Evolutionary conservation across 2,888 invertebrate genomes (phyloP).

Genomic region (Petrolisthes manimaculis): DNA sequence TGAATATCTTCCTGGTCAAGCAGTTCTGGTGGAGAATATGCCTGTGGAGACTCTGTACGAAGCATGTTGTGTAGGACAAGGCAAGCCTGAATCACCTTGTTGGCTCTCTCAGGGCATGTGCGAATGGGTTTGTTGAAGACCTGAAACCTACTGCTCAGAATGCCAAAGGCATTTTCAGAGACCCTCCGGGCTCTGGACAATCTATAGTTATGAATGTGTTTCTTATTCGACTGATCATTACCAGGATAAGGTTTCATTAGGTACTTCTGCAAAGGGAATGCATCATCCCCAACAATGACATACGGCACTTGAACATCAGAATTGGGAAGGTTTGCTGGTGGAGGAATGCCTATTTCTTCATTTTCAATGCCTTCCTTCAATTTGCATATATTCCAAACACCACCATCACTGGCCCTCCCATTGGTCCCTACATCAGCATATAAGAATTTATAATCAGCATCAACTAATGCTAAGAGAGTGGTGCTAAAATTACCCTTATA

Average conservation of each 20-base stretch:
- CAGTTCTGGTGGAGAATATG: slow-evolving; percentile 13
- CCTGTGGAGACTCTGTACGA: background rate
- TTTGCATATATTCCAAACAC: slow-evolving; percentile 24
- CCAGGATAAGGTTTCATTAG: slow-evolving; percentile 30
- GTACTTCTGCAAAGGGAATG: slow-evolving; percentile 11
- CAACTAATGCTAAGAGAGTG: slow-evolving; percentile 6
- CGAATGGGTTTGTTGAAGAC: slow-evolving; percentile 20
- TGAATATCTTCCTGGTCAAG: background rate
- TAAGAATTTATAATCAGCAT: slow-evolving; percentile 26
- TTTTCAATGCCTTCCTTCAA: background rate
- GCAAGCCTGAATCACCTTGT: slow-evolving; percentile 17
- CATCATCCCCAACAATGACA: slow-evolving; percentile 25
- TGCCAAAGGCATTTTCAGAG: slow-evolving; percentile 38
- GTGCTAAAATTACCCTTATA: slow-evolving; percentile 23
- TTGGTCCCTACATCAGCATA: slow-evolving; percentile 16
- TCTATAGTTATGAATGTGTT: slow-evolving; percentile 11
- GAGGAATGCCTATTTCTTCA: slow-evolving; percentile 17
- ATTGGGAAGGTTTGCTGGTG: background rate
- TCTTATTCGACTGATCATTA: background rate
- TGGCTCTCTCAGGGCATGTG: slow-evolving; percentile 10
- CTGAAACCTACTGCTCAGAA: slow-evolving; percentile 17
- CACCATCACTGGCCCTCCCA: slow-evolving; percentile 25
- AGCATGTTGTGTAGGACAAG: slow-evolving; percentile 27
- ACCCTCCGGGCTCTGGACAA: slow-evolving; percentile 18
- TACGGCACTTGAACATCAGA: background rate